phyloP scores from a whole-genome alignment of 92 coral and sea anemone species.

The Parazoanthus atlanticus region DNA sequence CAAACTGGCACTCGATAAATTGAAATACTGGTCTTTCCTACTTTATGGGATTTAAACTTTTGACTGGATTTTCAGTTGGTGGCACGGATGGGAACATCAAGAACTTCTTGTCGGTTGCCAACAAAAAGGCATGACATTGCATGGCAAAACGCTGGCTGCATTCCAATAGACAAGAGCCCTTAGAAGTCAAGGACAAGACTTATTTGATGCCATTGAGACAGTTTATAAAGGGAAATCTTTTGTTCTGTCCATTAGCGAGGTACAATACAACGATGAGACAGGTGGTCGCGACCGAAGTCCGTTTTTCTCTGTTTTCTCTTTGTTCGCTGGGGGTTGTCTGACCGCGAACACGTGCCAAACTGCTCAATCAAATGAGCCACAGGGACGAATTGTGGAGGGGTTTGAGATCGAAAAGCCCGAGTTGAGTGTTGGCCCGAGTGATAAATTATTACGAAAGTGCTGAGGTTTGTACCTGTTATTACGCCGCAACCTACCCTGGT shows the following conservation, averaged over 20 bases:
- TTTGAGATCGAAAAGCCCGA: too few species aligned
- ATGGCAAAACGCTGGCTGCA: conserved; percentile 21
- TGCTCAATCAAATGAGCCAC: not conserved
- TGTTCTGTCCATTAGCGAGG: conserved; percentile 24
- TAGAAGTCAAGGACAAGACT: conserved; percentile 22
- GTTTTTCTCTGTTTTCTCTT: not conserved
- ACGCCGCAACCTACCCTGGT: too few species aligned
- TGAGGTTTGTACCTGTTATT: too few species aligned
- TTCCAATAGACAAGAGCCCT: conserved; percentile 26
- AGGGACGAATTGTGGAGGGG: too few species aligned
- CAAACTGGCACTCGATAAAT: not conserved
- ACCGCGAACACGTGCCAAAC: conserved; percentile 17
- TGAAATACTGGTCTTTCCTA: not conserved
- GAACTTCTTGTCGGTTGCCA: not conserved
- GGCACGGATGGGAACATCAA: not conserved
- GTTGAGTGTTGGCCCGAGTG: too few species aligned
- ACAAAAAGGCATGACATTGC: not conserved
- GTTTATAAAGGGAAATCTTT: not conserved
- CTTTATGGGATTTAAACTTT: not conserved
- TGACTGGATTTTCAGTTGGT: conserved; percentile 6
- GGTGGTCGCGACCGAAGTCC: not conserved
- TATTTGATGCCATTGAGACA: not conserved
- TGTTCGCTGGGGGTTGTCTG: not conserved
- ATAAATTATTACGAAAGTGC: too few species aligned
- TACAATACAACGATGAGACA: not conserved